Evolutionary conservation across 2,113 vertebrate genomes (phyloP).

Genomic region (Silurus asotus): DNA sequence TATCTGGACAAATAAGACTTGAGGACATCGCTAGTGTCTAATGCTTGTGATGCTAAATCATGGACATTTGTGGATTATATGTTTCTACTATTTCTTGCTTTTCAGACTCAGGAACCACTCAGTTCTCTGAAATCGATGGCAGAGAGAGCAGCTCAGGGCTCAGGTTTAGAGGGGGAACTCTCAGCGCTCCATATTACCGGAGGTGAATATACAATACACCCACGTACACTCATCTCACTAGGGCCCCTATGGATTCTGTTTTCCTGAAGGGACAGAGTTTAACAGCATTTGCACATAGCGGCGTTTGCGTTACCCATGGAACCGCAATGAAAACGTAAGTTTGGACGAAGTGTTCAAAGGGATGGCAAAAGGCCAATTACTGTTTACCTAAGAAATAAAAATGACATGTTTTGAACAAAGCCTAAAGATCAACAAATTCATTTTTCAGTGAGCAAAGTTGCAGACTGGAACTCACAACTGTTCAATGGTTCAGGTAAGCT

Average conservation of each 20-base stretch:
- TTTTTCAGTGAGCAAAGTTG: constrained; percentile 13
- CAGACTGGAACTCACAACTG: neutral
- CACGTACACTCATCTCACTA: neutral
- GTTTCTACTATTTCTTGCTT: neutral
- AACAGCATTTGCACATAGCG: neutral
- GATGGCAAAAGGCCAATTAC: neutral
- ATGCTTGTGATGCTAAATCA: neutral
- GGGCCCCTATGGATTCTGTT: neutral
- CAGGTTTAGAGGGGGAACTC: constrained; percentile 84
- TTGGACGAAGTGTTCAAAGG: neutral
- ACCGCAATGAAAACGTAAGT: neutral
- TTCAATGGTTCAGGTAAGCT: constrained; percentile 19
- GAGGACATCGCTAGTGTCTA: neutral
- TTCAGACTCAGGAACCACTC: constrained; percentile 79
- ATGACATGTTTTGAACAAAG: neutral
- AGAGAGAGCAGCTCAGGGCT: constrained; percentile 82
- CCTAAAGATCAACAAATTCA: neutral
- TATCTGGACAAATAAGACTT: neutral
- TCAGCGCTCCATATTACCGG: constrained; percentile 80
- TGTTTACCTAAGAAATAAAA: neutral
- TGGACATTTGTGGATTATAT: neutral
- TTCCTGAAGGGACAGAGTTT: neutral
- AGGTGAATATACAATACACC: constrained; percentile 66
- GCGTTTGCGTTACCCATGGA: neutral
- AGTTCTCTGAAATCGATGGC: constrained; percentile 89